Percentiles rank a stretch among this genome's conserved stretches.
phyloP scores from a whole-genome alignment of 2,888 invertebrate genomes.

The Drosophila stalkeri region DNA sequence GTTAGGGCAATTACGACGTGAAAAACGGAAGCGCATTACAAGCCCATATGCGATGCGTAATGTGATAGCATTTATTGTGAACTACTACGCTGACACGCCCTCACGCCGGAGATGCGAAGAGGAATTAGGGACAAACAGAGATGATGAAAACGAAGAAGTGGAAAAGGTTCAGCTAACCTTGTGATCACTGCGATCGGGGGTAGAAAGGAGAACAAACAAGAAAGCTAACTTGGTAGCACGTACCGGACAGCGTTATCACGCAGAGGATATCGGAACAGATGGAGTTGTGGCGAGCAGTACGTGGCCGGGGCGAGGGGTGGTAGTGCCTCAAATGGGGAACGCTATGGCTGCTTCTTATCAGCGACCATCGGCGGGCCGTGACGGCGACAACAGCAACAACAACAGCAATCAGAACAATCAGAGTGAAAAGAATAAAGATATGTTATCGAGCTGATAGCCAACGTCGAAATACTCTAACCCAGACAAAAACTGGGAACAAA shows the following conservation, averaged over 20 bases:
- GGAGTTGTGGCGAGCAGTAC: neutral
- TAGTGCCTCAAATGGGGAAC: constrained; percentile 20
- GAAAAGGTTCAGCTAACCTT: constrained; percentile 22
- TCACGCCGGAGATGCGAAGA: constrained; percentile 14
- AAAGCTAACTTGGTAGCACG: constrained; percentile 67
- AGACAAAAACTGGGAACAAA: neutral
- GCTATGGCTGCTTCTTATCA: constrained; percentile 59
- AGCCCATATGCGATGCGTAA: constrained; percentile 57
- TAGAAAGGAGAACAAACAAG: constrained; percentile 34
- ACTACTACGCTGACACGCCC: constrained; percentile 45
- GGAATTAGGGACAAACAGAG: neutral
- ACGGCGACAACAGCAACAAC: constrained; percentile 51
- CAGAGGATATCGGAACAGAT: constrained; percentile 54
- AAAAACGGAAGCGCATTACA: constrained; percentile 78
- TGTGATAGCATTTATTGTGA: constrained; percentile 65
- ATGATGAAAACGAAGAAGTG: neutral
- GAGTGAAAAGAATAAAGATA: constrained; percentile 10
- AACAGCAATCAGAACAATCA: constrained; percentile 52
- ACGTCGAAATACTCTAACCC: constrained; percentile 2
- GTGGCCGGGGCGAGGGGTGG: constrained; percentile 5
- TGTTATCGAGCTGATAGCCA: neutral
- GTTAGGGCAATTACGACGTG: constrained; percentile 54
- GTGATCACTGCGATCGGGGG: neutral
- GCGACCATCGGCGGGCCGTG: constrained; percentile 73
- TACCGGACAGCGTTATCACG: constrained; percentile 60